Percentiles rank a stretch among this genome's conserved stretches.
Conservation (phyloP, 2,888 invertebrate species). For the Pristionchus arcanus region DNA sequence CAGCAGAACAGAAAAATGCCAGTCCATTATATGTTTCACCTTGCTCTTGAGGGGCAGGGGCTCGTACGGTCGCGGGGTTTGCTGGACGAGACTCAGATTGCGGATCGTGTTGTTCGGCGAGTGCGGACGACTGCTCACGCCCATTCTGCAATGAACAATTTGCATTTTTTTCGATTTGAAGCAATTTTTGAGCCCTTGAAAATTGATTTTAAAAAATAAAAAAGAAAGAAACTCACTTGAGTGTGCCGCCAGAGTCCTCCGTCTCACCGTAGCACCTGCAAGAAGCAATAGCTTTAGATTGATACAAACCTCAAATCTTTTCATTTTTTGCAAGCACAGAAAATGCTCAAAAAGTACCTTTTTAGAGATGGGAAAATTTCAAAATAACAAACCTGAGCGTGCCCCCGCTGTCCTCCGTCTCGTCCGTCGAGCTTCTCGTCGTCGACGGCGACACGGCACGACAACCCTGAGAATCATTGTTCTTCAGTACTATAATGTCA, state of each 20-base stretch:
- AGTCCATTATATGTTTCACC: not conserved
- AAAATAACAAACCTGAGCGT: slow-evolving; percentile 52
- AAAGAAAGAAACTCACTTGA: not conserved
- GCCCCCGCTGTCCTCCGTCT: slow-evolving; percentile 60
- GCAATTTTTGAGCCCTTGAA: no score
- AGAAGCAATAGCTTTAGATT: not conserved
- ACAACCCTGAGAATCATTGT: not conserved
- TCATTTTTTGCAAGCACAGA: no score
- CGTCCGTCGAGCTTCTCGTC: not conserved
- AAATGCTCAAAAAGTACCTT: no score
- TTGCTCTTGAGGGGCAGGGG: not conserved
- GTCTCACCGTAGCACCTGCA: slow-evolving; percentile 25
- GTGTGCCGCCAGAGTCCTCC: slow-evolving; percentile 35
- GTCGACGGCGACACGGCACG: slow-evolving; percentile 12
- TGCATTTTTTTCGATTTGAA: no score
- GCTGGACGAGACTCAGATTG: not conserved
- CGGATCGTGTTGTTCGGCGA: slow-evolving; percentile 15
- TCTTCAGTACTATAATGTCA: no score
- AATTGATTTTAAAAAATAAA: no score
- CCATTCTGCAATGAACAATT: slow-evolving; percentile 8
- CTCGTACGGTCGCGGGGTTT: not conserved
- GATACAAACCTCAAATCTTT: not conserved
- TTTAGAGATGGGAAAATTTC: no score
- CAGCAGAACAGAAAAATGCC: no score
- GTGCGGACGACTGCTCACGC: not conserved